Evolutionary conservation across 64 coral and sea anemone species (phyloP).

Genomic region (Dendrophyllia cribrosa): DNA sequence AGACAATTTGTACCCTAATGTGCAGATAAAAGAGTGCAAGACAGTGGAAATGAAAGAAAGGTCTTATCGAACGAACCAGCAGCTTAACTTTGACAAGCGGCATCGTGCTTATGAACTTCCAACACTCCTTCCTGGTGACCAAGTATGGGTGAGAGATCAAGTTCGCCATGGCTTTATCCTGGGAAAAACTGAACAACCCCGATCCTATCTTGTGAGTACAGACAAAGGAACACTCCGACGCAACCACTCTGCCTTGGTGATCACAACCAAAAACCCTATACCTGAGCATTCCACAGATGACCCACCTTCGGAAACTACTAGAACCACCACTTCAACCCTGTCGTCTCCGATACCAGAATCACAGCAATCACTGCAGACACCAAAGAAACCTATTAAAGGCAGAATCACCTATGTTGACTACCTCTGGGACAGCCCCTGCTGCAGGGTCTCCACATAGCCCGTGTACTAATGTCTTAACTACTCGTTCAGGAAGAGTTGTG

Average conservation of each 20-base stretch:
- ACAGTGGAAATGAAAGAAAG: conserved; percentile 7
- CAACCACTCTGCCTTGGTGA: conserved; percentile 19
- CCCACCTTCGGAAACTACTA: no score
- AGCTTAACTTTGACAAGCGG: background rate
- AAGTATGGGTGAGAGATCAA: conserved; percentile 47
- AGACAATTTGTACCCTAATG: conserved; percentile 28
- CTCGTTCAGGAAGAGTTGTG: no score
- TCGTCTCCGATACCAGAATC: no score
- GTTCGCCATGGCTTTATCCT: background rate
- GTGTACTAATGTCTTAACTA: no score
- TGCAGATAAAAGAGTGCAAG: background rate
- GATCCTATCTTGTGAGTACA: conserved; percentile 36
- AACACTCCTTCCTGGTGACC: background rate
- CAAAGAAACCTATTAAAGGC: background rate
- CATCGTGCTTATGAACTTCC: background rate
- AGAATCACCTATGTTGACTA: no score
- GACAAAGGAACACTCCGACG: background rate
- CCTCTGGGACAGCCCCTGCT: no score
- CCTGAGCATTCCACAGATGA: background rate
- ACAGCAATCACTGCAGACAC: no score
- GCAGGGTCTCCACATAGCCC: no score
- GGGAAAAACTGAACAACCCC: background rate
- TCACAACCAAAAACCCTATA: background rate
- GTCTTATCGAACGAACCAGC: background rate
- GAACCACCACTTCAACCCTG: no score